A percentile compares a stretch with the other conserved stretches of the same genome.
phyloP scores from a whole-genome alignment of 2,797 vertebrate species.

The Morus bassanus region DNA sequence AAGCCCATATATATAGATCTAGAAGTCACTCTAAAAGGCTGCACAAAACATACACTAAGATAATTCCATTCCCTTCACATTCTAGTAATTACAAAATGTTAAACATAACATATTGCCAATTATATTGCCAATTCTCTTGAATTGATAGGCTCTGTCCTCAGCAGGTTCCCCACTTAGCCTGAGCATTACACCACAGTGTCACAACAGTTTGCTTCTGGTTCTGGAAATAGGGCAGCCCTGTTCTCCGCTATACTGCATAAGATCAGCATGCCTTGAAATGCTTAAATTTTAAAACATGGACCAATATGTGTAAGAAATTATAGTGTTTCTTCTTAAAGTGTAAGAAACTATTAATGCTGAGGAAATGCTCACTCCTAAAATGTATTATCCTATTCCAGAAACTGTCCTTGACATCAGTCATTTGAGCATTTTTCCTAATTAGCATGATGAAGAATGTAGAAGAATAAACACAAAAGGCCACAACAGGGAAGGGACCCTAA shows the following conservation, averaged over 20 bases:
- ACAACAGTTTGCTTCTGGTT: background rate
- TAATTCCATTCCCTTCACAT: background rate
- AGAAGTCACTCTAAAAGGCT: background rate
- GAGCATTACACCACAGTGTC: background rate
- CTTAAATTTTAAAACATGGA: background rate
- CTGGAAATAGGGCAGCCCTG: background rate
- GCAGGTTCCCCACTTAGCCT: background rate
- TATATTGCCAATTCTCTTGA: background rate
- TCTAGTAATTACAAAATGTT: background rate
- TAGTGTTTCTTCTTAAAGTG: too few relatives aligned
- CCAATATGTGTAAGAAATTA: background rate
- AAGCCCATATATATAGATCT: background rate
- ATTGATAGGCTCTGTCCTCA: background rate
- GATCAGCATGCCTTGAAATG: background rate
- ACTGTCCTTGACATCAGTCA: background rate
- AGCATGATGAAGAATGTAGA: background rate
- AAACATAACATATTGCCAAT: background rate
- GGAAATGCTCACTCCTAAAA: background rate
- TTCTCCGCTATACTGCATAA: background rate
- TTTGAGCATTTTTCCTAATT: conserved; percentile 6
- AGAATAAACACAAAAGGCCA: background rate
- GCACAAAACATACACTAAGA: background rate
- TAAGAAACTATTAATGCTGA: background rate
- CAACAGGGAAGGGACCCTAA: background rate
- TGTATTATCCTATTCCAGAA: background rate